phyloP scores from a whole-genome alignment of 2,888 invertebrate genomes.

The Chelonus formosanus region DNA sequence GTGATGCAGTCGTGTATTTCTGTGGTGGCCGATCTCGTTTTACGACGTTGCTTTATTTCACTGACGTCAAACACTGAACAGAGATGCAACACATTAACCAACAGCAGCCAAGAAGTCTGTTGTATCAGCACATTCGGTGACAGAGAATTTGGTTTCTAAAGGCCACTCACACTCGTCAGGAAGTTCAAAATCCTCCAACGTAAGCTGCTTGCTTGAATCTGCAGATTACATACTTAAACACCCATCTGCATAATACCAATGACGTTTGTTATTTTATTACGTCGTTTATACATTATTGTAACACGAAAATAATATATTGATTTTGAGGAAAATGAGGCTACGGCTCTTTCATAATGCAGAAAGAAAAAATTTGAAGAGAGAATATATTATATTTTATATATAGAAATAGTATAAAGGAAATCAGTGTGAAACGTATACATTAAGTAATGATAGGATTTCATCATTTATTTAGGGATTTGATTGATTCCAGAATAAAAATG shows the following conservation, averaged over 20 bases:
- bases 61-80: constrained; percentile 52
- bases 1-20: constrained; percentile 49
- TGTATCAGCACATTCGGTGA: constrained; percentile 4
- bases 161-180: constrained; percentile 41
- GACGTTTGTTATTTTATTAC: constrained; percentile 2
- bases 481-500: too few relatives aligned
- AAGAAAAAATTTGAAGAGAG: too few relatives aligned
- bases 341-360: too few relatives aligned
- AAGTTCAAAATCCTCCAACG: constrained; percentile 40
- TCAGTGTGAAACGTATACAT: too few relatives aligned
- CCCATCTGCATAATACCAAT: constrained; percentile 1
- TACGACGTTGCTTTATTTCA: constrained; percentile 48
- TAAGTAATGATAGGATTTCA: too few relatives aligned
- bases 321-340: too few relatives aligned
- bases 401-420: too few relatives aligned
- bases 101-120: constrained; percentile 6
- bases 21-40: constrained; percentile 49
- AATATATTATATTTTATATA: too few relatives aligned
- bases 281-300: too few relatives aligned
- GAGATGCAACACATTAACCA: constrained; percentile 13
- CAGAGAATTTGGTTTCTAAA: constrained; percentile 24
- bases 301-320: too few relatives aligned
- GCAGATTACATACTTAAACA: background rate
- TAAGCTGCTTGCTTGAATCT: background rate
- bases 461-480: background rate